Evolutionary conservation across 1,140 invertebrate species (phyloP).

Genomic region (Drosophila nigromelanica): DNA sequence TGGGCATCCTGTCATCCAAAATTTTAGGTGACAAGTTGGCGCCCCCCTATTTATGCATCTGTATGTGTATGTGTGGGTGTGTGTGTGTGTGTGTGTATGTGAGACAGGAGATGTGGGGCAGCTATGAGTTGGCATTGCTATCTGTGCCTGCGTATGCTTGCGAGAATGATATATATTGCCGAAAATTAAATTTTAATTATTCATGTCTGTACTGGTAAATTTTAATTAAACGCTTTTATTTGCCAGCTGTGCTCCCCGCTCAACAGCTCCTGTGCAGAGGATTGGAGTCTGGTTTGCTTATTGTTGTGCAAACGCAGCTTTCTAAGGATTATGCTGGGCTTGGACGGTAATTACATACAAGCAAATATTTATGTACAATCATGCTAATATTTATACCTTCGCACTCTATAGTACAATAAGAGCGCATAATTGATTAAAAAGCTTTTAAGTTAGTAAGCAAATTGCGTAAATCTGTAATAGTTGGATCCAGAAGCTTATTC

Average conservation of each 20-base stretch:
- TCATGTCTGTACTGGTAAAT: slow-evolving; percentile 75
- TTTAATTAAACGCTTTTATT: slow-evolving; percentile 81
- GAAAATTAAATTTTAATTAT: slow-evolving; percentile 81
- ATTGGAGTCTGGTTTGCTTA: slow-evolving; percentile 39
- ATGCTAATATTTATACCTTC: slow-evolving; percentile 40
- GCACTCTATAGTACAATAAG: slow-evolving; percentile 2
- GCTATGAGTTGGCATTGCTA: too few species aligned
- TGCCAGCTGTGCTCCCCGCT: slow-evolving; percentile 15
- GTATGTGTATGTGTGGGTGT: background rate
- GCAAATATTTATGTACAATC: slow-evolving; percentile 64
- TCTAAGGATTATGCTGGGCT: slow-evolving; percentile 57
- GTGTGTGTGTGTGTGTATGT: background rate
- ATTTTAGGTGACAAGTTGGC: slow-evolving; percentile 47
- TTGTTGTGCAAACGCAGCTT: slow-evolving; percentile 59
- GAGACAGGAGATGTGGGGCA: background rate
- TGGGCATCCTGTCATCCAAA: slow-evolving; percentile 17
- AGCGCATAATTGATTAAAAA: slow-evolving; percentile 38
- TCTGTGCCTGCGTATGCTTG: slow-evolving; percentile 10
- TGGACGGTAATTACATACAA: slow-evolving; percentile 62
- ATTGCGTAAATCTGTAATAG: too few species aligned
- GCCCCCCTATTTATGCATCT: background rate
- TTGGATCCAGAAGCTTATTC: too few species aligned
- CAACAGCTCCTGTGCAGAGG: background rate
- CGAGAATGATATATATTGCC: slow-evolving; percentile 69
- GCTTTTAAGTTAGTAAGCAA: background rate